Percentiles rank a stretch among this genome's conserved stretches.
These are phyloP conservation scores for Hypothenemus hampei DNA, from an alignment of 1,140 invertebrate species.

Conservation along the genomic window DNA sequence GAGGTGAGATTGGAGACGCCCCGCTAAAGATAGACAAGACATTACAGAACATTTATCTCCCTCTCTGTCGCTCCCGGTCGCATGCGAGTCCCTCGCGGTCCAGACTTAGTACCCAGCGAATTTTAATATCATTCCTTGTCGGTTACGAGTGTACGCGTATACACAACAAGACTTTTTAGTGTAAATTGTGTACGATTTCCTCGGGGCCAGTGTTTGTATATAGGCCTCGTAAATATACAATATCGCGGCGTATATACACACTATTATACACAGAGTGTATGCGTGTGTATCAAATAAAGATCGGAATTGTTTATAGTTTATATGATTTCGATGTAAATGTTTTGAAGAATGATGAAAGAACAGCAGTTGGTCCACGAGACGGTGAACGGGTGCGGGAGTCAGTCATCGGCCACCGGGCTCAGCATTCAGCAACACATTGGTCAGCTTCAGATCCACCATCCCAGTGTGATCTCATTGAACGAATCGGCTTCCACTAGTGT, in stretches of 20 bases:
- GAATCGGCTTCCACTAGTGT: slow-evolving; percentile 23
- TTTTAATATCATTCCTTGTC: slow-evolving; percentile 40
- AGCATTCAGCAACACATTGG: slow-evolving; percentile 41
- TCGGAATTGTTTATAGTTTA: slow-evolving; percentile 39
- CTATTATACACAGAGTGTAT: slow-evolving; percentile 30
- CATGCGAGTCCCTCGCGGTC: slow-evolving; percentile 13
- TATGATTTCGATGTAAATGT: slow-evolving; percentile 41
- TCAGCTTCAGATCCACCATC: slow-evolving; percentile 40
- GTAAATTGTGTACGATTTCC: slow-evolving; percentile 41
- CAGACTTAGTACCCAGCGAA: slow-evolving; percentile 18
- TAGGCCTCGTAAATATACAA: slow-evolving; percentile 44
- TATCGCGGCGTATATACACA: slow-evolving; percentile 41
- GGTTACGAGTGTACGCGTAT: slow-evolving; percentile 36
- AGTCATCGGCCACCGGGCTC: slow-evolving; percentile 33
- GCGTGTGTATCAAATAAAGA: slow-evolving; percentile 42
- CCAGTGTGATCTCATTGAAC: slow-evolving; percentile 38
- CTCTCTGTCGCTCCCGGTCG: slow-evolving; percentile 6
- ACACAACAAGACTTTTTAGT: slow-evolving; percentile 33
- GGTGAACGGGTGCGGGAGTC: slow-evolving; percentile 31
- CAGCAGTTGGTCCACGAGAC: slow-evolving; percentile 42
- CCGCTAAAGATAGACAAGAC: no score
- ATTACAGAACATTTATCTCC: no score
- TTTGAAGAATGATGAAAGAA: slow-evolving; percentile 45
- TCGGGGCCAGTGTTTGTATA: slow-evolving; percentile 43
- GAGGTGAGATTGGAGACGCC: no score